Evolutionary conservation across 2,113 vertebrate genomes (phyloP).

Genomic region (Tenrec ecaudatus): DNA sequence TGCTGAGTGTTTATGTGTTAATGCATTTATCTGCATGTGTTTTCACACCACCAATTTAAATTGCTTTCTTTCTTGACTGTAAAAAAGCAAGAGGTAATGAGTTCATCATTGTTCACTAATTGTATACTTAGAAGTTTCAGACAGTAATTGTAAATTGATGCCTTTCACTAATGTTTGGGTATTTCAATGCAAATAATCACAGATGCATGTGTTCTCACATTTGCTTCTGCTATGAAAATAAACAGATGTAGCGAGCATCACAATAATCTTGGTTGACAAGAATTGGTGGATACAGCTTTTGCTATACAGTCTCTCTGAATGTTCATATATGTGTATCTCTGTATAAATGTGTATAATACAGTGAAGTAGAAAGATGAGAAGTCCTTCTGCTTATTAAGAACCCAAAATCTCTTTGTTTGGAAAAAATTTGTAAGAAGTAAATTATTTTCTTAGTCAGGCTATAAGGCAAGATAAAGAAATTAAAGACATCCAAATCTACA

Average conservation of each 20-base stretch:
- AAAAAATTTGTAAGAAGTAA: no score
- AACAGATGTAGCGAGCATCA: slow-evolving; percentile 82
- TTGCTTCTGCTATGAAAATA: slow-evolving; percentile 85
- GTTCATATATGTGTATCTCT: background rate
- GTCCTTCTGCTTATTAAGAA: accelerated
- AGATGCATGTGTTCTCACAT: slow-evolving; percentile 87
- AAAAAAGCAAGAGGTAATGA: slow-evolving; percentile 87
- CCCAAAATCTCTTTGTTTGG: background rate
- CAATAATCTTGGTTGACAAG: slow-evolving; percentile 82
- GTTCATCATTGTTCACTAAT: slow-evolving; percentile 87
- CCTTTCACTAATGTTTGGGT: slow-evolving; percentile 84
- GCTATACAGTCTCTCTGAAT: slow-evolving; percentile 41
- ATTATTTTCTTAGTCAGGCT: no score
- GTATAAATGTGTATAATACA: background rate
- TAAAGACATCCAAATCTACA: no score
- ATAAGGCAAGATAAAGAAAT: no score
- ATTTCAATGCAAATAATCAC: slow-evolving; percentile 86
- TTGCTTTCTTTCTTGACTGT: slow-evolving; percentile 84
- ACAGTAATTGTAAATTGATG: slow-evolving; percentile 86
- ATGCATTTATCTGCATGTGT: slow-evolving; percentile 28
- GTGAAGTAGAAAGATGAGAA: background rate
- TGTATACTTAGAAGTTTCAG: slow-evolving; percentile 85
- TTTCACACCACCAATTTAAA: slow-evolving; percentile 80
- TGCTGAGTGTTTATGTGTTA: slow-evolving; percentile 54
- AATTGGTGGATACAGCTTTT: slow-evolving; percentile 71